Evolutionary conservation across 2,888 invertebrate genomes (phyloP).

Genomic region (Andricus quercusramuli): DNA sequence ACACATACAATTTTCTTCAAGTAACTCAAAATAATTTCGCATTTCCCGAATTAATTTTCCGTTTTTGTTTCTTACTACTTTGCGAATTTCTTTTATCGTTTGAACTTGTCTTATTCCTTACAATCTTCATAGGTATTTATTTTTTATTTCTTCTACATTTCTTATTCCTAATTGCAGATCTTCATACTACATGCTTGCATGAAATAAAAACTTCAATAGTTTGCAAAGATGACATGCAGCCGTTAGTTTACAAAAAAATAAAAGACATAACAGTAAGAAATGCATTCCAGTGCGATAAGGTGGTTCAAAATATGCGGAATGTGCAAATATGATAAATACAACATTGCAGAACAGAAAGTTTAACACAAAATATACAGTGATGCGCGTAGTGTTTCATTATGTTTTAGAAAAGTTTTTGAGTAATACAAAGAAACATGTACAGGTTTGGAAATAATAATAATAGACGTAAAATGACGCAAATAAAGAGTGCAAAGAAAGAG

Average conservation of each 20-base stretch:
- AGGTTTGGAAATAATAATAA: not conserved
- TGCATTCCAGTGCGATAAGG: not conserved
- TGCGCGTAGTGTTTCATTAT: not conserved
- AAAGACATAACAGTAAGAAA: not conserved
- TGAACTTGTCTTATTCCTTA: not conserved
- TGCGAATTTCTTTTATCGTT: not conserved
- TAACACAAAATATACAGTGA: not conserved
- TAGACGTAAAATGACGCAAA: not conserved
- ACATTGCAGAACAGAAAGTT: not conserved
- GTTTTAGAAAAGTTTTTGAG: not conserved
- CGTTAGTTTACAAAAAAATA: constrained; percentile 11
- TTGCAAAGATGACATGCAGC: not conserved
- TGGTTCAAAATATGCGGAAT: not conserved
- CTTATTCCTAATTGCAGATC: not conserved
- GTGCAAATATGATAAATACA: not conserved
- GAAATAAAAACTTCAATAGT: not conserved
- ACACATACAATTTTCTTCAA: not conserved
- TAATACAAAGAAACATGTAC: not conserved
- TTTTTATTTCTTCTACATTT: no score
- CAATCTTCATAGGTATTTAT: not conserved
- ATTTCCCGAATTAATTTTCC: no score
- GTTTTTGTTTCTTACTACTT: not conserved
- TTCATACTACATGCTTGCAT: constrained; percentile 15
- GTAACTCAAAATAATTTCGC: no score
- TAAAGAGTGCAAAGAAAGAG: constrained; percentile 10